Evolutionary conservation across 2,888 invertebrate genomes (phyloP).

Genomic region (Choreutis nemorana): DNA sequence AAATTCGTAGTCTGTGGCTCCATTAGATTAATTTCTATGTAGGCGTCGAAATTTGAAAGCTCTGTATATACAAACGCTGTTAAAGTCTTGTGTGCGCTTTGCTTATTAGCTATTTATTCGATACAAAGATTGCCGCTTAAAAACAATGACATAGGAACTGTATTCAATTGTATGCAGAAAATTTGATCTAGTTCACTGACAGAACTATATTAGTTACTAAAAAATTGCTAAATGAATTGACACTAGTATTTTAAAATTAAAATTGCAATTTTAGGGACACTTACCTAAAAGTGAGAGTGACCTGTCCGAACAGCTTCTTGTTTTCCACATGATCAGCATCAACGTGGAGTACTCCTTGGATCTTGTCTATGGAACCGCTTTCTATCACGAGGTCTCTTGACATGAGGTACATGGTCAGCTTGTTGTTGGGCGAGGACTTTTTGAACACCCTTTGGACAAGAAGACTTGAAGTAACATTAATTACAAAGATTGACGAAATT

Average conservation of each 20-base stretch:
- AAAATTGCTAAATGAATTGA: too few species aligned
- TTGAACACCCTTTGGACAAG: conserved; percentile 76
- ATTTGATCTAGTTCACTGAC: too few species aligned
- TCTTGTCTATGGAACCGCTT: conserved; percentile 75
- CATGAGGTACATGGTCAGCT: conserved; percentile 82
- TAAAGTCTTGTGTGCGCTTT: too few species aligned
- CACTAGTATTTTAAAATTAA: conserved; percentile 1
- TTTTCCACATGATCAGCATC: conserved; percentile 83
- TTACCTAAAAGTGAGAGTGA: conserved; percentile 91
- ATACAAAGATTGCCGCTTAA: not conserved
- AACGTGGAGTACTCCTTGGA: conserved; percentile 91
- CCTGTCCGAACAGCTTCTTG: conserved; percentile 84
- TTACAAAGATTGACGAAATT: too few species aligned
- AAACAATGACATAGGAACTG: not conserved
- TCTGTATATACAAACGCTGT: too few species aligned
- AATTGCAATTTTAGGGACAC: conserved; percentile 14
- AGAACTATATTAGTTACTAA: too few species aligned
- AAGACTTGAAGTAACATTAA: too few species aligned
- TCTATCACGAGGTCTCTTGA: conserved; percentile 82
- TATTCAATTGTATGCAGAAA: too few species aligned
- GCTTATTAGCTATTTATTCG: too few species aligned
- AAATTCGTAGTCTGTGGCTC: too few species aligned
- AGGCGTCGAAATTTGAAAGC: too few species aligned
- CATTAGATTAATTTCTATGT: too few species aligned
- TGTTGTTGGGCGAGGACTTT: conserved; percentile 86